A percentile compares a stretch with the other conserved stretches of the same genome.
These are phyloP conservation scores for Sabatieria punctata DNA, from an alignment of 2,888 invertebrate species.

Conservation along the genomic window DNA sequence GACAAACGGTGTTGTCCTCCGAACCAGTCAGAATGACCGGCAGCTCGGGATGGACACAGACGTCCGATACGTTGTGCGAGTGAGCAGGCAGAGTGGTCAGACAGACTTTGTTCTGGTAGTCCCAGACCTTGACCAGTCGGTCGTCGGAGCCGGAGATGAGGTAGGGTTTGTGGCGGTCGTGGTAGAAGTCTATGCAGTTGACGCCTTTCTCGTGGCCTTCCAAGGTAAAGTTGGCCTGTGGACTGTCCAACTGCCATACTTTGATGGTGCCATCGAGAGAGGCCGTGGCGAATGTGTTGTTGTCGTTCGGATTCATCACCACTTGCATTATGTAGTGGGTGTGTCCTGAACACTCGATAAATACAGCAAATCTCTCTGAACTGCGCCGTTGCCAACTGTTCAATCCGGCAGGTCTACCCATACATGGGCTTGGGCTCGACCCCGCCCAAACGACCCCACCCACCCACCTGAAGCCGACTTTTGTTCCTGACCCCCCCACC, in stretches of 20 bases:
- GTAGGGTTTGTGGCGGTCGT: conserved; percentile 97
- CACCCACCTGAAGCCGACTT: no score
- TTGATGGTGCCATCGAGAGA: conserved; percentile 92
- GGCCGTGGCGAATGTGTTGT: conserved; percentile 98
- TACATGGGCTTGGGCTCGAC: no score
- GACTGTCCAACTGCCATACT: conserved; percentile 94
- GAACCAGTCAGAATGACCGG: conserved; percentile 92
- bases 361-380: no score
- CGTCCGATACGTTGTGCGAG: conserved; percentile 71
- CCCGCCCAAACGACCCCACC: no score
- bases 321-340: conserved; percentile 99
- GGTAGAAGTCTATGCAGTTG: conserved; percentile 97
- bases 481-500: no score
- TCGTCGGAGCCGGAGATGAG: conserved; percentile 97
- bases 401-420: no score
- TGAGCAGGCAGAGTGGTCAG: conserved; percentile 95
- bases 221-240: conserved; percentile 89
- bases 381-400: no score
- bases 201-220: conserved; percentile 96
- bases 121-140: conserved; percentile 94
- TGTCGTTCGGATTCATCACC: conserved; percentile 96
- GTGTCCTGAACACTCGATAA: no score
- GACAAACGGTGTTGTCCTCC: conserved; percentile 57
- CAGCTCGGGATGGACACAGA: conserved; percentile 92
- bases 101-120: conserved; percentile 96